Evolutionary conservation across 2,113 vertebrate species (phyloP).

Genomic region (Microcebus griseorufus): DNA sequence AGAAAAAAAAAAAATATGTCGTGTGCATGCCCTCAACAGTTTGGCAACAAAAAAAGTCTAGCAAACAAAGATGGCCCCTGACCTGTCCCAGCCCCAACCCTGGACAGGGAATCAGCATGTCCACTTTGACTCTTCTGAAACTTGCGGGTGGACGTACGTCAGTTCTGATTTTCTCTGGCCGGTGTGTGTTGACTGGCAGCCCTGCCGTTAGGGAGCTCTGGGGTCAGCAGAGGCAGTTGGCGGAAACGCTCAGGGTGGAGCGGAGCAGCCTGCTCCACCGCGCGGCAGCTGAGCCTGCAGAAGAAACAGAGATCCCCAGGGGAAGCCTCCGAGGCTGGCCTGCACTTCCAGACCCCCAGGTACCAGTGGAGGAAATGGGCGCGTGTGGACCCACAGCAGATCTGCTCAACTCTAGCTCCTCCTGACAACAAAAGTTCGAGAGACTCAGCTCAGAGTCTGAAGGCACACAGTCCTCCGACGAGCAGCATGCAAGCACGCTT

Average conservation of each 20-base stretch:
- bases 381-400: accelerated
- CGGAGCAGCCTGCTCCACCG: accelerated
- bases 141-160: not conserved
- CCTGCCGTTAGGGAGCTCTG: not conserved
- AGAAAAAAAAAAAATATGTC: no score
- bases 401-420: not conserved
- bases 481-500: not conserved
- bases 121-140: not conserved
- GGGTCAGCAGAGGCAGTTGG: accelerated
- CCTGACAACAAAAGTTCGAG: not conserved
- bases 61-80: not conserved
- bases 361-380: not conserved
- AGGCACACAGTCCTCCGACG: not conserved
- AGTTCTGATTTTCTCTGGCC: not conserved
- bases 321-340: no score
- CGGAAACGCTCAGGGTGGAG: not conserved
- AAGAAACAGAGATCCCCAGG: not conserved
- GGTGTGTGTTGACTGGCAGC: not conserved
- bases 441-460: not conserved
- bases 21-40: not conserved
- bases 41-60: not conserved
- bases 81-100: not conserved
- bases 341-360: accelerated
- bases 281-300: not conserved
- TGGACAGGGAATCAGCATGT: no score